These are phyloP conservation scores for Melanerpes formicivorus DNA, from an alignment of 2,113 vertebrate species.

Conservation along the genomic window DNA sequence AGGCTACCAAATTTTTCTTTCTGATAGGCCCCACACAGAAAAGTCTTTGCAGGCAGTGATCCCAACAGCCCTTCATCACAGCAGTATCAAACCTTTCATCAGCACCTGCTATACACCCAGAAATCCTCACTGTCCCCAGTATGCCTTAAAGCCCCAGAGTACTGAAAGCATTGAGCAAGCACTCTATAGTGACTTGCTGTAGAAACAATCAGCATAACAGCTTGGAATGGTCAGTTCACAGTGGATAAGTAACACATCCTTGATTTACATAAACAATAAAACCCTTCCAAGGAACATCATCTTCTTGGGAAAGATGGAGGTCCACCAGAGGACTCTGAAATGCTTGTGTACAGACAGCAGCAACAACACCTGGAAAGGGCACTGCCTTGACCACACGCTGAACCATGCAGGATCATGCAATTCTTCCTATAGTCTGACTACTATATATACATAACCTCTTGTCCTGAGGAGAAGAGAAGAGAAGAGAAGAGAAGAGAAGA, in stretches of 20 bases:
- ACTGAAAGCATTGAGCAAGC: not conserved
- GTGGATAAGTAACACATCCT: not conserved
- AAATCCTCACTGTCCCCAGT: not conserved
- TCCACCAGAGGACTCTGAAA: not conserved
- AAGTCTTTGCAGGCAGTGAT: not conserved
- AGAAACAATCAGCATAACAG: not conserved
- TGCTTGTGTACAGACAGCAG: not conserved
- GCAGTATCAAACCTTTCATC: not conserved
- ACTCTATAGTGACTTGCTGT: not conserved
- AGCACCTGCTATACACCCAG: not conserved
- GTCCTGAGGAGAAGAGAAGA: not conserved
- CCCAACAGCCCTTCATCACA: not conserved
- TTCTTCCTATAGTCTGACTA: not conserved
- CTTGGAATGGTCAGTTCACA: not conserved
- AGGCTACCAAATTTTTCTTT: not conserved
- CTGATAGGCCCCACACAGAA: not conserved
- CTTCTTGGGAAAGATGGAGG: not conserved
- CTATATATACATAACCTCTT: fast-evolving
- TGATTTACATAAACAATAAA: not conserved
- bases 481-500: no score
- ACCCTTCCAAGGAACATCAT: not conserved
- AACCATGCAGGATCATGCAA: not conserved
- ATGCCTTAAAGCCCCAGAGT: not conserved
- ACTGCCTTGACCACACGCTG: not conserved
- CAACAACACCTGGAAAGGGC: not conserved